Base-by-base conservation (phyloP, 2,888 invertebrate species). In the Tenthredo mesomela region DNA sequence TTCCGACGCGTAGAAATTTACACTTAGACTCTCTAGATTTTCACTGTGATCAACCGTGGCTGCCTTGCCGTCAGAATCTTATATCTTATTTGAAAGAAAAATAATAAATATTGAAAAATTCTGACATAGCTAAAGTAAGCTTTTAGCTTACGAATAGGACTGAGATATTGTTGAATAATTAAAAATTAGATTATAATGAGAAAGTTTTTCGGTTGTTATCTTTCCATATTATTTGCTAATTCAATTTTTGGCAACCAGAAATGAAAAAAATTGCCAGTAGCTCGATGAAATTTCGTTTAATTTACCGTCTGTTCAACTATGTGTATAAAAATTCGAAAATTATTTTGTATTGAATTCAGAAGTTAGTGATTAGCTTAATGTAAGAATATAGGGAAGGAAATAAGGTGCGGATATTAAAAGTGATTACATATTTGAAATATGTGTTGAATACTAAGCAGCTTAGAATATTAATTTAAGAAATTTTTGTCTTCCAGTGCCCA, bases 21-120 rank as follows among this genome's bases (percentile, higher is more conserved):
- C 43, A 85, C 70, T 86, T 84, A 77, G 82, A 85, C 89, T 90
- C 88, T 89, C 90, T 89, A 90, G 87, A 89, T 89, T 88, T 88
- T 88, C 88, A 89, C 91, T 91, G 92, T 91, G 92, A 92, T 92
- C 89, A 89, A 88, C 86, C 85, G 88, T 88, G 88, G 87, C 89
- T 89, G 87, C 88, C 87, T 86, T 85, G 87, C 86, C 88, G 89
- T 89, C 89, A 87, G 88, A 89, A 86, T 88, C 88, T 84, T 85
- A 84, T 67, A 58, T 25, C n/a, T 47, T 87, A 77, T n/a, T 84
- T 47, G 1, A n/a, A 33, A 47, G 29, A 61, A 37, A 54, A 61
- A 47, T 77, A 29, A n/a, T n/a, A 29, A 29, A 29, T 2, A 29
- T 29, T 29, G n/a, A 15, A n/a, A 65, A 29, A 70, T 58, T 65